Evolutionary conservation across 2,113 vertebrate species (phyloP), one percentile per base, ranked within the genome.

Genomic region (Cichladusa arquata): DNA sequence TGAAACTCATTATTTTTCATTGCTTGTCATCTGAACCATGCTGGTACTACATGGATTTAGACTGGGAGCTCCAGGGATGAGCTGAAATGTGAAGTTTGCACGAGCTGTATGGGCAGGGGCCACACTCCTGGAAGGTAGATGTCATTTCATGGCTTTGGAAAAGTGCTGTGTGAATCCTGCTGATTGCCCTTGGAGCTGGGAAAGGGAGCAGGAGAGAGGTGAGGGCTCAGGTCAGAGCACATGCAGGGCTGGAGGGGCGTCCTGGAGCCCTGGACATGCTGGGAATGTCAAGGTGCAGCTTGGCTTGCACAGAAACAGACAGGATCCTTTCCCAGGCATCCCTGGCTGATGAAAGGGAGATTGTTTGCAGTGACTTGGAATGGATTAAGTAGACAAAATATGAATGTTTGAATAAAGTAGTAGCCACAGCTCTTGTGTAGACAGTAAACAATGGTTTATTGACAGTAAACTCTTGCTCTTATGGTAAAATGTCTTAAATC

Each of bases 381-480:
- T 61, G 88, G 92, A 93, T 86, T 89, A 85, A 81, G 74, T 77
- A 87, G 86, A 84, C 93, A 94, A 96, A 96, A 95, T 92, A 96
- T 33, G 69, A 57, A 86, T 91, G 86, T 92, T 95, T 92, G 85
- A 93, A 90, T 89, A 53, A 91, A 95, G 64, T 88, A 72, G 80
- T 72, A 92, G 76, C 81, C 76, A 95, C 91, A 86, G 61, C 93
- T 96, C 87, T 92, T 89, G 25, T 64, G 81, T 78, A 92, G 86
- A 93, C 87, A 78, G 76, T 95, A 95, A 97, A 96, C 92, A 94
- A 67, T 33, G 64, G 77, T 94, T 96, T 96, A 94, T 95, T 97
- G 96, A 92, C 92, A 86, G 48, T 54, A 85, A 92, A 93, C 77
- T 92, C 72, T 88, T 91, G 91, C 93, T 78, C 77, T 90, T 64